Base-by-base conservation (phyloP, 2,888 invertebrate genomes). In the Hetaerina titia region DNA sequence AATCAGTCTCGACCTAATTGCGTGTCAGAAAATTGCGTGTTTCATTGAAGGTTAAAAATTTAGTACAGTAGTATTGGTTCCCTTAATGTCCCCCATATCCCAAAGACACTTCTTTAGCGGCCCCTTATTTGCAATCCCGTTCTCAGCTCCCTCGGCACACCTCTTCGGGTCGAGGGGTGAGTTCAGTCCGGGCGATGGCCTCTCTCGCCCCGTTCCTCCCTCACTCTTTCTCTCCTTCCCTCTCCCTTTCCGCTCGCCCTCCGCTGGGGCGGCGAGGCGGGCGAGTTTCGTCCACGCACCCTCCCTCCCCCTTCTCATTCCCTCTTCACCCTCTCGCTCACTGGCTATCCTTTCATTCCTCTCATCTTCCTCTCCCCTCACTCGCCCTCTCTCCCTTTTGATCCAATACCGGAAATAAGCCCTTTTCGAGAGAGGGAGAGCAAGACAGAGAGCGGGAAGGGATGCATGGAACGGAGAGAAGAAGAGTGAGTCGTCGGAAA, bases 341-440 rank as follows among this genome's bases (percentile, higher is more conserved):
- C 45, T 31, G 31, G 69, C 5, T 4, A n/a, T 19, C 69, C 22
- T 81, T 81, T 81, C 89, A 22, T 89, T 89, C 89, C 57, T 31
- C 89, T 4, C 9, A n/a, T 56, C 22, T 58, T 17, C 58, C 56
- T 45, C 57, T 45, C 57, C 45, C 8, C n/a, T 15, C 89, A 57
- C n/a, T 31, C 58, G 7, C n/a, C 31, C 9, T 45, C 88, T 5
- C 63, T 90, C 56, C 56, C 92, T 92, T 92, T 92, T 92, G 92
- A 92, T 90, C 90, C 90, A 64, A 25, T 69, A 45, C 92, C 92
- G 92, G 69, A 92, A 92, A 74, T 92, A 92, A 92, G 69, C 69
- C 74, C 45, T 74, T 63, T 74, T 74, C n/a, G 15, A 45, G 64
- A n/a, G 19, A 58, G 89, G n/a, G 58, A n/a, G n/a, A 31, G 58